Evolutionary conservation across 2,888 invertebrate species (phyloP).

Genomic region (Tachina grossa): DNA sequence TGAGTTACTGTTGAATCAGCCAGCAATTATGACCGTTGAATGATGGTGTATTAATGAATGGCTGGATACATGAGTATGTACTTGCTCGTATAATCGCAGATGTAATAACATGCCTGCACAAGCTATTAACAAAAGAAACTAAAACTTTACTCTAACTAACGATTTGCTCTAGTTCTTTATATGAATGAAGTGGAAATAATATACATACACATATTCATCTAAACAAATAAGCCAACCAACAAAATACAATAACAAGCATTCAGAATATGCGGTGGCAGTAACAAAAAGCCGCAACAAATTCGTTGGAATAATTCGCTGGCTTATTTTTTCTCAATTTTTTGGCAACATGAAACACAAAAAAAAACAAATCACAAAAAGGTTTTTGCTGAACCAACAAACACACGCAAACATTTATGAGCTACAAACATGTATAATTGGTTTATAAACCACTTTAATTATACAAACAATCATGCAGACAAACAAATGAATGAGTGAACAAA

Average conservation of each 20-base stretch:
- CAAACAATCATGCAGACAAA: constrained; percentile 30
- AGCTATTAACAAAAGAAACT: constrained; percentile 56
- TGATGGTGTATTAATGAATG: constrained; percentile 51
- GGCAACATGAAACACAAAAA: constrained; percentile 59
- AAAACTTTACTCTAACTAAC: constrained; percentile 35
- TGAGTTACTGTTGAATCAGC: constrained; percentile 24
- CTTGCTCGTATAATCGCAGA: background rate
- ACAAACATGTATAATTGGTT: constrained; percentile 70
- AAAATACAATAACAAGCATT: constrained; percentile 21
- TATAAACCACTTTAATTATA: constrained; percentile 26
- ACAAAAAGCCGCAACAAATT: constrained; percentile 46
- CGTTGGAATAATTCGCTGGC: constrained; percentile 26
- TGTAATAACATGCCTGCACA: constrained; percentile 26
- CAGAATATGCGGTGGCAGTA: constrained; percentile 43
- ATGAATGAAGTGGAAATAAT: constrained; percentile 51
- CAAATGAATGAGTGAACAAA: constrained; percentile 16
- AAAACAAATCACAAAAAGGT: constrained; percentile 29
- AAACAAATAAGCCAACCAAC: background rate
- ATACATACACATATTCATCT: constrained; percentile 16
- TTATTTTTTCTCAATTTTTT: constrained; percentile 30
- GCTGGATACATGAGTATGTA: constrained; percentile 8
- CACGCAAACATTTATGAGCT: constrained; percentile 56
- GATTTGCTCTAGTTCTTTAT: constrained; percentile 68
- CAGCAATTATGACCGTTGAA: constrained; percentile 57
- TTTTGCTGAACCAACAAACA: constrained; percentile 43